Conservation (phyloP, 1,140 invertebrate species). For the Cardiocondyla obscurior region DNA sequence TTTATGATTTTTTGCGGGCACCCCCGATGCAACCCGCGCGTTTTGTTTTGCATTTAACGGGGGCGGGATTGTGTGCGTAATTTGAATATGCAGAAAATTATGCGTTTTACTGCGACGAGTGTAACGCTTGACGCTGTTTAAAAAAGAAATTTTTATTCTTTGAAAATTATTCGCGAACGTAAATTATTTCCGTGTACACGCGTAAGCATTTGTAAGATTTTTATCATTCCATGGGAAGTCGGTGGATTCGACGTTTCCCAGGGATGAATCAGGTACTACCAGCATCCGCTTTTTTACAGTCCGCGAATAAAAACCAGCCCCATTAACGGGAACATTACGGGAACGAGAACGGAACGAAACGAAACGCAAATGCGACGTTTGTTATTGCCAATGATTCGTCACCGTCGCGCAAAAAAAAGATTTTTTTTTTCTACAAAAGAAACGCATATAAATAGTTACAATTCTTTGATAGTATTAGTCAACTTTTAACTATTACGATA, state of each 20-base stretch:
- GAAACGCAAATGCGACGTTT: neutral
- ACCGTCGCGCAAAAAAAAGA: neutral
- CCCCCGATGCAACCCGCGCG: conserved; percentile 58
- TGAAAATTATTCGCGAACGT: too few relatives aligned
- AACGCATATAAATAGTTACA: too few relatives aligned
- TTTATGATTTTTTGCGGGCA: conserved; percentile 76
- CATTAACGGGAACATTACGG: conserved; percentile 21
- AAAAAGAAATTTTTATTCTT: too few relatives aligned
- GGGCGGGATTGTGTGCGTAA: conserved; percentile 68
- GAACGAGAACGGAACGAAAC: conserved; percentile 14
- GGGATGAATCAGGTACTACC: neutral
- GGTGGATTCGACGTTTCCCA: conserved; percentile 28
- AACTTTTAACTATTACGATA: too few relatives aligned
- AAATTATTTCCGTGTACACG: too few relatives aligned
- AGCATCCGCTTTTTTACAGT: conserved; percentile 22
- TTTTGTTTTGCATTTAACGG: conserved; percentile 79
- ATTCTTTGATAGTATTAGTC: too few relatives aligned
- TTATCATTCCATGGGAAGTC: conserved; percentile 22
- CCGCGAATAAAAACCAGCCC: conserved; percentile 25
- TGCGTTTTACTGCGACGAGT: neutral
- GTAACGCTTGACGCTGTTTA: neutral
- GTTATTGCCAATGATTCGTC: neutral
- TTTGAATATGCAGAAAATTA: conserved; percentile 49
- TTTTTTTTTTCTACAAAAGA: neutral
- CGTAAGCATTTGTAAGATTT: neutral